These are phyloP conservation scores for Eurosta solidaginis DNA, from an alignment of 1,140 invertebrate genomes.

Conservation along the genomic window DNA sequence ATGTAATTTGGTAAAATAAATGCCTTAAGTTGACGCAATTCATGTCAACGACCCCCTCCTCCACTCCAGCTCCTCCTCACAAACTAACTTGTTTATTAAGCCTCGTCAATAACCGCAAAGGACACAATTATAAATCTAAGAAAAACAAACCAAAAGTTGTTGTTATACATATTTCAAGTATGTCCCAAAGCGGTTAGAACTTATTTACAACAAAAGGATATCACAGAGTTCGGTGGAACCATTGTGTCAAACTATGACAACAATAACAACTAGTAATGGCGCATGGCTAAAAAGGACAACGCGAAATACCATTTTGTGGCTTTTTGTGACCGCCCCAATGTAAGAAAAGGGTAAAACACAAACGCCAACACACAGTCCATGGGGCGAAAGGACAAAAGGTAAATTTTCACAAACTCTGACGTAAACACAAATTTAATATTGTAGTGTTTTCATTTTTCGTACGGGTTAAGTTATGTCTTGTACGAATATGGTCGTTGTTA, in stretches of 20 bases:
- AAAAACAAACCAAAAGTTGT: slow-evolving; percentile 22
- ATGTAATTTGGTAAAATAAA: slow-evolving; percentile 26
- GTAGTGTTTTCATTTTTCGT: neutral
- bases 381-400: neutral
- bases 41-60: neutral
- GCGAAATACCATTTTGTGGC: slow-evolving; percentile 11
- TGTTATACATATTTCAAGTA: slow-evolving; percentile 15
- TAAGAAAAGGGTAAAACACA: neutral
- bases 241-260: neutral
- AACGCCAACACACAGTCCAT: too few relatives aligned
- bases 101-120: neutral
- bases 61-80: neutral
- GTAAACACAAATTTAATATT: slow-evolving; percentile 14
- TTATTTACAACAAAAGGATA: neutral
- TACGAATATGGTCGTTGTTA: neutral
- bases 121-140: slow-evolving; percentile 26
- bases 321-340: slow-evolving; percentile 6
- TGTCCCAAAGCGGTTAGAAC: neutral
- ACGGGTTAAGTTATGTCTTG: slow-evolving; percentile 8
- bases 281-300: slow-evolving; percentile 14
- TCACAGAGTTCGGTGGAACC: neutral
- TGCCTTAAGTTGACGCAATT: neutral
- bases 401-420: slow-evolving; percentile 16
- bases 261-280: slow-evolving; percentile 10
- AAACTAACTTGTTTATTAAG: neutral